Base-by-base conservation (phyloP, 2,888 invertebrate species). In the Ceraclea dissimilis region DNA sequence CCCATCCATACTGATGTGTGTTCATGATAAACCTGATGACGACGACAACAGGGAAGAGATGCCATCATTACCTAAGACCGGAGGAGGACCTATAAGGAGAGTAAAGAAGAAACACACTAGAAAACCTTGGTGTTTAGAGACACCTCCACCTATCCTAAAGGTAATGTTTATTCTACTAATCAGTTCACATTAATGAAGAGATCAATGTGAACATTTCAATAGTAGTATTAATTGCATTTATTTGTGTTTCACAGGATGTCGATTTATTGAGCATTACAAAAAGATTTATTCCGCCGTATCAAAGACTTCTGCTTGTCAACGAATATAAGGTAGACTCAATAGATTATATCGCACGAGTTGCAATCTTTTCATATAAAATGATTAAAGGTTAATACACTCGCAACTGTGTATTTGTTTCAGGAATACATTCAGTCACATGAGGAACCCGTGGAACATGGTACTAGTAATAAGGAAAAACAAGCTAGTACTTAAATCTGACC, bases 251-350 rank as follows among this genome's bases (percentile, higher is more conserved):
- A 31, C 49, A 56, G 52, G 50, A 56, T 22, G 18, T 34, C 6
- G 52, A 59, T 22, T 18, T 50, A 16, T 18, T 31, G 1, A 52
- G 31, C 19, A 39, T 59, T 5, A 59, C 49, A 22, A 59, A 52
- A n/a, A 21, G 39, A 19, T 60, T 60, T 49, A 56, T 54, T 5
- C 44, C 60, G 1, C 60, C 60, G 1, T 60, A 49, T 34, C 54
- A 60, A 16, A 51, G 60, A 26, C 54, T 34, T 20, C 51, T 51
- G 2, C 52, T 54, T 20, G 49, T 60, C 2, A 60, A 60, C 21
- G 51, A 60, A 34, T 60, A 58, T 58, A 51, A 58, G 58, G 58
- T 58, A 48, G 47, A 22, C 2, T 16, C 2, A 5, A 8, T 17
- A 43, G 13, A 43, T 43, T 13, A 43, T 26, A 10, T 26, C 10